Conservation (phyloP, 2,113 vertebrate species). For the Oncorhynchus kisutch region DNA sequence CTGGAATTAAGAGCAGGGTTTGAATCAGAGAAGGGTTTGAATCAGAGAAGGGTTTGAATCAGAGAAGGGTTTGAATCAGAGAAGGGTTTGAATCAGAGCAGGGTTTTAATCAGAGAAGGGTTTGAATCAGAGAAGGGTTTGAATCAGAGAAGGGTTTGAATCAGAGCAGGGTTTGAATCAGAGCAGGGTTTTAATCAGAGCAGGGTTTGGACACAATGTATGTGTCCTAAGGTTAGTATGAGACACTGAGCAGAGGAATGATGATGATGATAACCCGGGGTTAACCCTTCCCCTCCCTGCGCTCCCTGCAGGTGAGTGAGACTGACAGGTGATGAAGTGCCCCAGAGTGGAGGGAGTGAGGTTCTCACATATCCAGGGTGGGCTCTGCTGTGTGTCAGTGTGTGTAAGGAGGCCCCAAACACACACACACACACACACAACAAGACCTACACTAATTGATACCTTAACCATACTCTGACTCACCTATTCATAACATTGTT, state of each 20-base stretch:
- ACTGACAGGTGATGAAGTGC: background rate
- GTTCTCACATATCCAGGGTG: background rate
- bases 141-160: background rate
- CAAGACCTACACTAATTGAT: no score
- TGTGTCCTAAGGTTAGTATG: background rate
- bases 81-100: slow-evolving; percentile 9
- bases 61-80: slow-evolving; percentile 1
- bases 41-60: no score
- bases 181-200: background rate
- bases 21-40: no score
- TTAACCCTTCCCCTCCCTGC: background rate
- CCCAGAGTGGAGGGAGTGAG: background rate
- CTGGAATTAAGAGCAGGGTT: slow-evolving; percentile 17
- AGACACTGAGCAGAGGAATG: background rate
- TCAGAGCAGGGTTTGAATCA: no score
- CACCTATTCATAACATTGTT: no score
- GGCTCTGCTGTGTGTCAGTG: background rate
- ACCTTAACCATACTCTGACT: no score
- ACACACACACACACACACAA: no score
- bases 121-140: no score
- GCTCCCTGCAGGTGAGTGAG: background rate
- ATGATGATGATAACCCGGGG: background rate
- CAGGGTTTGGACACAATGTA: background rate
- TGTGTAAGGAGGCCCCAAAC: background rate
- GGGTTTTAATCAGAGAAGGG: no score